Percentiles rank a stretch among this genome's conserved stretches.
Evolutionary conservation across 2,888 invertebrate species (phyloP).

Genomic region (Schrankia costaestrigalis): DNA sequence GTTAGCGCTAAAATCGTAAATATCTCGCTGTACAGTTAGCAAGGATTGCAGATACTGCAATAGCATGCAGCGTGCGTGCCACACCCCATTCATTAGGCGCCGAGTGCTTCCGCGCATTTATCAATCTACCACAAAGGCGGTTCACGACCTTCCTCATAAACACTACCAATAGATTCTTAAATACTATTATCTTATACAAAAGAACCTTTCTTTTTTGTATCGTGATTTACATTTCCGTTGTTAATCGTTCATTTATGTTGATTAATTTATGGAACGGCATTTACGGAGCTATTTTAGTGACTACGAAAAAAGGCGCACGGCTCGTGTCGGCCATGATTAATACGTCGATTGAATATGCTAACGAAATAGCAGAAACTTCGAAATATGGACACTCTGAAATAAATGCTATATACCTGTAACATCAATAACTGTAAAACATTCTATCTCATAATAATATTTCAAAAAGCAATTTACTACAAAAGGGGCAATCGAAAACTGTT

Average conservation of each 20-base stretch:
- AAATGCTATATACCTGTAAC: constrained; percentile 18
- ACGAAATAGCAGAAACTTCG: constrained; percentile 32
- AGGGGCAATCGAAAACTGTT: constrained; percentile 10
- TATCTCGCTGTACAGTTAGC: constrained; percentile 54
- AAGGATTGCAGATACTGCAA: constrained; percentile 64
- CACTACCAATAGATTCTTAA: constrained; percentile 20
- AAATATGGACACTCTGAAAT: constrained; percentile 37
- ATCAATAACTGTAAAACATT: too few relatives aligned
- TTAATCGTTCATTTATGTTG: too few relatives aligned
- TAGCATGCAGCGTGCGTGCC: constrained; percentile 69
- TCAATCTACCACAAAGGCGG: constrained; percentile 65
- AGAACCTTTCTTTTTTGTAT: not conserved
- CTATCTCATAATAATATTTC: too few relatives aligned
- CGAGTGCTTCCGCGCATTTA: constrained; percentile 79
- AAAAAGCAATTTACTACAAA: constrained; percentile 2
- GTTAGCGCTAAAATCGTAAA: constrained; percentile 49
- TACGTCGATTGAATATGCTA: constrained; percentile 40
- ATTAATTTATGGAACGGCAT: too few relatives aligned
- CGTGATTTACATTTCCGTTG: too few relatives aligned
- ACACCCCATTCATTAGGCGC: constrained; percentile 77
- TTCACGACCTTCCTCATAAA: constrained; percentile 37
- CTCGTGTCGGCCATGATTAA: too few relatives aligned
- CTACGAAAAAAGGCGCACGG: too few relatives aligned
- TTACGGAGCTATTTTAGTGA: too few relatives aligned
- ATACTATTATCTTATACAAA: constrained; percentile 11